Base-by-base conservation (phyloP, 2,888 invertebrate species). In the Petrolisthes manimaculis region DNA sequence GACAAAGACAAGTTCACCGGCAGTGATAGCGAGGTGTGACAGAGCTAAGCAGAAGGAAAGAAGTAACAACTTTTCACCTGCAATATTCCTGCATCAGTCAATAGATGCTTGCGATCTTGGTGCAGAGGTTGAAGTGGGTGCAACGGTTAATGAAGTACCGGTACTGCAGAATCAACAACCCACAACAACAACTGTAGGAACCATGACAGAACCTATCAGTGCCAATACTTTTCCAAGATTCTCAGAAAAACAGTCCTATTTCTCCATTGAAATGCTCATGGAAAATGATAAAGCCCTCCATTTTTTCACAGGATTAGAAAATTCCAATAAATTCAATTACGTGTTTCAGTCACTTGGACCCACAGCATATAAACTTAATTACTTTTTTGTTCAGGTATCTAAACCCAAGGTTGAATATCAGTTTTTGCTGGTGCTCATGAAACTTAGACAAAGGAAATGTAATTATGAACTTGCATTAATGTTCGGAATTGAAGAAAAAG, bases 401-500 rank as follows among this genome's bases (percentile, higher is more conserved):
- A 74, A 8, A n/a, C 18, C 74, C 74, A 74, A 74, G 74, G 74
- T 74, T 61, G 12, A 9, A 12, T 9, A 61, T 12, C 61, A 61
- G 61, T 61, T 61, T 61, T 18, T 61, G 9, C 18, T 61, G 18
- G 61, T 61, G 9, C 9, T 61, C 12, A 61, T 61, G 61, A 61
- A 61, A 61, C 61, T 61, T n/a, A 74, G 24, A n/a, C 74, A 74
- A n/a, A 74, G 21, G 1, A 74, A 74, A 74, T 12, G 18, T 18
- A 74, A 74, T n/a, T 74, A 18, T 74, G 74, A 74, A 74, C 74
- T 74, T 74, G 74, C 18, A 74, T 12, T 18, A 74, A 18, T 74
- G n/a, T 74, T 74, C 74, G 74, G 74, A 74, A n/a, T 74, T 12
- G 12, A 12, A 18, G 74, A 74, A n/a, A 74, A 74, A n/a, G 74